A percentile compares a stretch with the other conserved stretches of the same genome.
These are phyloP conservation scores for Actias luna DNA, from an alignment of 2,888 invertebrate genomes.

Conservation along the genomic window DNA sequence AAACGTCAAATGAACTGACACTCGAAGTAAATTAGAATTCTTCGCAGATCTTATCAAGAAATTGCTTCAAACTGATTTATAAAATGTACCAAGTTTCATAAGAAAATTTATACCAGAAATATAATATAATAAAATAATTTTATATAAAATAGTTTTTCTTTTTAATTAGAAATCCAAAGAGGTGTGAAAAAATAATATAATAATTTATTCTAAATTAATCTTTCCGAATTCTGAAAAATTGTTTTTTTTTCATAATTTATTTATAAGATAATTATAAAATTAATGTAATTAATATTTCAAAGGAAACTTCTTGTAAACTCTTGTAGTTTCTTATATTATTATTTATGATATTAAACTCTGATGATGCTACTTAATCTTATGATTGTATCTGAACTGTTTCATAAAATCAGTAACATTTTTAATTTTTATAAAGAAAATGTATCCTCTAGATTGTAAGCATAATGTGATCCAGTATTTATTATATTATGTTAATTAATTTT, in stretches of 20 bases:
- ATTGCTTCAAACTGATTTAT: not conserved
- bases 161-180: no score
- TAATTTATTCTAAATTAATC: no score
- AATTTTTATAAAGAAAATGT: not conserved
- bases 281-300: no score
- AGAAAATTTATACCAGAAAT: not conserved
- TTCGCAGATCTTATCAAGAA: not conserved
- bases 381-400: not conserved
- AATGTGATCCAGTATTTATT: not conserved
- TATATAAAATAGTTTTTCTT: no score
- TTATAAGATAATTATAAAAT: no score
- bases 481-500: not conserved
- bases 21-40: not conserved
- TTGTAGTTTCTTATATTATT: not conserved
- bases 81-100: not conserved
- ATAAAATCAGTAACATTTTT: not conserved
- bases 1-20: not conserved
- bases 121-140: no score
- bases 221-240: no score
- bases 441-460: not conserved
- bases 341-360: not conserved
- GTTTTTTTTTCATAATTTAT: no score
- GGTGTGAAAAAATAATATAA: no score
- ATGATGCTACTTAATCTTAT: not conserved
- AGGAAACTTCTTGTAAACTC: not conserved